Evolutionary conservation across 1,140 invertebrate species (phyloP).

Genomic region (Phymorhynchus buccinoides): DNA sequence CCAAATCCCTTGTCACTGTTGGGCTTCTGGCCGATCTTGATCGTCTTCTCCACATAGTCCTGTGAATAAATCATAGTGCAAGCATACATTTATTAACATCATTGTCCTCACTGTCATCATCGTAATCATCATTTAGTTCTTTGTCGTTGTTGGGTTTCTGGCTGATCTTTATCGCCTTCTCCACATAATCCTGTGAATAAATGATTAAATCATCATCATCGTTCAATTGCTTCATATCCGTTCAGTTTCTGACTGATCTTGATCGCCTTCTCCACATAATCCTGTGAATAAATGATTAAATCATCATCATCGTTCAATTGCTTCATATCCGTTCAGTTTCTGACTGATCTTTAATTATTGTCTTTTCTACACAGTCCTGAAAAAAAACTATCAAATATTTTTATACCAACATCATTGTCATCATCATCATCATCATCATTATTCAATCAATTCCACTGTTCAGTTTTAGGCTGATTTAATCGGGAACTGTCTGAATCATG

Average conservation of each 20-base stretch:
- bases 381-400: no score
- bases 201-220: no score
- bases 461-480: no score
- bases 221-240: slow-evolving; percentile 68
- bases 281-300: slow-evolving; percentile 52
- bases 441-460: no score
- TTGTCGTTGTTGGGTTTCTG: slow-evolving; percentile 64
- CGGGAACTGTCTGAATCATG: no score
- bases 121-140: no score
- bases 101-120: no score
- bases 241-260: slow-evolving; percentile 68
- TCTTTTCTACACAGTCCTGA: slow-evolving; percentile 65
- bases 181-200: slow-evolving; percentile 60
- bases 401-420: no score
- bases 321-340: slow-evolving; percentile 63
- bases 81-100: background rate
- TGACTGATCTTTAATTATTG: slow-evolving; percentile 69
- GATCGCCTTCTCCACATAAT: slow-evolving; percentile 65
- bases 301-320: no score
- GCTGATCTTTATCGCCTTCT: slow-evolving; percentile 68
- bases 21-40: slow-evolving; percentile 68
- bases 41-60: slow-evolving; percentile 65
- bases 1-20: slow-evolving; percentile 70
- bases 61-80: slow-evolving; percentile 44
- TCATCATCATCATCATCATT: no score